A percentile compares a stretch with the other conserved stretches of the same genome.
These are phyloP conservation scores for Chrysolina oricalcia DNA, from an alignment of 2,888 invertebrate genomes.

Conservation along the genomic window DNA sequence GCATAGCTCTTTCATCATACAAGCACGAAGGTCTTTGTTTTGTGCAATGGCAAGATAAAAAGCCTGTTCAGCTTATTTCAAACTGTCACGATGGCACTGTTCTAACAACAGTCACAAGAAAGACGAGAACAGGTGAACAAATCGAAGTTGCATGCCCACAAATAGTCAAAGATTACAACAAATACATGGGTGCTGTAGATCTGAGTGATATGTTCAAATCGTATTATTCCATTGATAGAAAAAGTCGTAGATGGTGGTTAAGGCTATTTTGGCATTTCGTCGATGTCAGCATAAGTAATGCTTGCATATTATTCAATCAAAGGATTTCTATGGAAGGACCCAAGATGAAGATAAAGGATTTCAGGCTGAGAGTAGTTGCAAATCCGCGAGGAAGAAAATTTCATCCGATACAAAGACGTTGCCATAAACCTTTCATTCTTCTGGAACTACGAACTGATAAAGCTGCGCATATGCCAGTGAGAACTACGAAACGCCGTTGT, in stretches of 20 bases:
- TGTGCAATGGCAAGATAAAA: constrained; percentile 37
- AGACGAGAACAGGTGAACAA: constrained; percentile 17
- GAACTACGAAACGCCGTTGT: constrained; percentile 3
- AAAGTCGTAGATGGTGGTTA: constrained; percentile 63
- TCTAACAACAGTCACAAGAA: constrained; percentile 19
- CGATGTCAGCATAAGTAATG: constrained; percentile 21
- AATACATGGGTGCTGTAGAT: too few relatives aligned
- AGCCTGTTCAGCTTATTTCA: constrained; percentile 32
- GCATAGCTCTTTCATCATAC: constrained; percentile 21
- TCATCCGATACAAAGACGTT: constrained; percentile 4
- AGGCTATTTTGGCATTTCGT: constrained; percentile 33
- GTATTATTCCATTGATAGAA: constrained; percentile 60
- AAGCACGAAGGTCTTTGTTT: constrained; percentile 32
- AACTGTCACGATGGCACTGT: constrained; percentile 30
- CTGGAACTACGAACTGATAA: constrained; percentile 8
- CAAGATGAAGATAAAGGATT: constrained; percentile 4
- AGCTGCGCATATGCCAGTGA: constrained; percentile 9
- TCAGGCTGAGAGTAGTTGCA: constrained; percentile 9
- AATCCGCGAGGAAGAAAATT: constrained; percentile 4
- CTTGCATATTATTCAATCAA: constrained; percentile 4
- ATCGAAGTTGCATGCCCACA: constrained; percentile 32
- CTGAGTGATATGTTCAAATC: constrained; percentile 60
- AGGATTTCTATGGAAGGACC: not conserved
- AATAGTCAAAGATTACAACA: constrained; percentile 59
- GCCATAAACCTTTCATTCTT: constrained; percentile 6